phyloP scores from a whole-genome alignment of 2,888 invertebrate species.

The Trisateles emortualis region DNA sequence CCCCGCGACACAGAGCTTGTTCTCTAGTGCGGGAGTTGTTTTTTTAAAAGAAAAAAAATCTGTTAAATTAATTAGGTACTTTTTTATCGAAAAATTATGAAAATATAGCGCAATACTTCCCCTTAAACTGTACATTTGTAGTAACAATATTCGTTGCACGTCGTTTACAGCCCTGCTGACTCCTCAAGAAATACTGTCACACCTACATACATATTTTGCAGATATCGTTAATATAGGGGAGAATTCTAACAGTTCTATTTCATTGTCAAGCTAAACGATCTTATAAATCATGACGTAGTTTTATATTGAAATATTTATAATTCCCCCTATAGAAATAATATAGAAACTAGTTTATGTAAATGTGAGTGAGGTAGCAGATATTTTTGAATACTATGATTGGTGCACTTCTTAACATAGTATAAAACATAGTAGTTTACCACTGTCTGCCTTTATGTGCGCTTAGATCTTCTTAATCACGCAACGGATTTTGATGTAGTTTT shows the following conservation, averaged over 20 bases:
- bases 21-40: too few species aligned
- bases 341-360: neutral
- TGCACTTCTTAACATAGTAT: too few species aligned
- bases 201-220: constrained; percentile 44
- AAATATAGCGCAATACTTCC: constrained; percentile 20
- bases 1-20: too few species aligned
- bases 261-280: constrained; percentile 14
- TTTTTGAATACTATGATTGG: too few species aligned
- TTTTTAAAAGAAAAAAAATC: too few species aligned
- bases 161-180: constrained; percentile 56
- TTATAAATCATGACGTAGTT: constrained; percentile 29
- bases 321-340: neutral
- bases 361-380: too few species aligned
- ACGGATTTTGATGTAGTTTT: too few species aligned
- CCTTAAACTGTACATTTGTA: constrained; percentile 58
- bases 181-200: constrained; percentile 54
- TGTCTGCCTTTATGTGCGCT: too few species aligned
- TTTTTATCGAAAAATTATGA: neutral
- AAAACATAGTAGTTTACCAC: too few species aligned
- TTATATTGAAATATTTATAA: constrained; percentile 25
- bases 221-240: constrained; percentile 44
- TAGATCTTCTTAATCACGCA: too few species aligned
- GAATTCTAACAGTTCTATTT: constrained; percentile 32
- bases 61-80: too few species aligned
- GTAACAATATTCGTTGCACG: constrained; percentile 63